Conservation (phyloP, 2,113 vertebrate genomes). For the Tamias sibiricus region DNA sequence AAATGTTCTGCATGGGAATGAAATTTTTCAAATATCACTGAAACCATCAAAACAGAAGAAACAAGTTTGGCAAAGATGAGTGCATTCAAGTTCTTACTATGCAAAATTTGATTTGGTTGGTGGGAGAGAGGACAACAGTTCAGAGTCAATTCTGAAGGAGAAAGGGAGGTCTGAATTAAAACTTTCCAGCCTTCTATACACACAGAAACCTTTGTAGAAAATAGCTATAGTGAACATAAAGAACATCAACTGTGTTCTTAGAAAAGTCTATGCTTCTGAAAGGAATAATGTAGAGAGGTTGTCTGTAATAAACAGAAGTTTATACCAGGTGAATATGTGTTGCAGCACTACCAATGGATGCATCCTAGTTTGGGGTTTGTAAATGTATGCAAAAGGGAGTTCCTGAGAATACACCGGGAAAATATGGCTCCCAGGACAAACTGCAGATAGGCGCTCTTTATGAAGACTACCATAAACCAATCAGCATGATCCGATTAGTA, state of each 20-base stretch:
- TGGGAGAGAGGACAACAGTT: not conserved
- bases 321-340: not conserved
- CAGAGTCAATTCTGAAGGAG: not conserved
- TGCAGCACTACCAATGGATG: not conserved
- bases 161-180: not conserved
- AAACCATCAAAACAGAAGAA: slow-evolving; percentile 8
- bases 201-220: not conserved
- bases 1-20: not conserved
- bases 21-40: not conserved
- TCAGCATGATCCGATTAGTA: not conserved
- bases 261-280: not conserved
- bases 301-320: not conserved
- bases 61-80: not conserved
- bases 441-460: too few species aligned
- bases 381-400: not conserved
- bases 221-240: not conserved
- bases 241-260: not conserved
- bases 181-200: not conserved
- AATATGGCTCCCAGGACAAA: not conserved
- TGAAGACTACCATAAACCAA: not conserved
- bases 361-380: not conserved
- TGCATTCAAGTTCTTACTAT: not conserved
- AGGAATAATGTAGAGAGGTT: not conserved
- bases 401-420: not conserved
- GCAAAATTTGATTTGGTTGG: not conserved